Conservation (phyloP, 2,797 vertebrate species). For the Typhlichthys eigenmanni region DNA sequence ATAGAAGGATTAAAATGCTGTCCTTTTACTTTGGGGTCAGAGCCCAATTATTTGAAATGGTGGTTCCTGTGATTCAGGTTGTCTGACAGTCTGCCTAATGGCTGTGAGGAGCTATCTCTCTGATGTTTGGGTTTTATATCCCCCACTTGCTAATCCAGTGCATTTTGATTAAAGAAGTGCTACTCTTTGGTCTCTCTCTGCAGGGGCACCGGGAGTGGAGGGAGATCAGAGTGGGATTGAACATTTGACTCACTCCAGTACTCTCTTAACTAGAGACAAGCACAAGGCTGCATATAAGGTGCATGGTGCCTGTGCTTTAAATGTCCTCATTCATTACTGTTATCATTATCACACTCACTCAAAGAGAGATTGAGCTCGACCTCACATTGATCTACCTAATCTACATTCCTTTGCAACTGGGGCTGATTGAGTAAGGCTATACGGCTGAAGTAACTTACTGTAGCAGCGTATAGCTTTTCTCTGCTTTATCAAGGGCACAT, state of each 20-base stretch:
- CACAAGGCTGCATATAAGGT: conserved; percentile 15
- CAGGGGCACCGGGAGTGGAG: conserved; percentile 54
- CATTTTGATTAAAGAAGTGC: conserved; percentile 72
- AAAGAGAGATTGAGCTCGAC: conserved; percentile 39
- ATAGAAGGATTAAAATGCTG: conserved; percentile 68
- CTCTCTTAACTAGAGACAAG: conserved; percentile 54
- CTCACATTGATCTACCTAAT: conserved; percentile 29
- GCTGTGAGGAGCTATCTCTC: conserved; percentile 58
- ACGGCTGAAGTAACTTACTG: conserved; percentile 15
- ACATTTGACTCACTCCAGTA: conserved; percentile 71
- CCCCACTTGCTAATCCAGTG: conserved; percentile 67
- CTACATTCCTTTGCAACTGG: conserved; percentile 7
- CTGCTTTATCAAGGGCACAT: too few relatives aligned
- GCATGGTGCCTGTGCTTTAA: conserved; percentile 49
- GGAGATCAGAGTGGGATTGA: conserved; percentile 63
- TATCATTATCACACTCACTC: conserved; percentile 36
- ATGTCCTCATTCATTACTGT: conserved; percentile 43
- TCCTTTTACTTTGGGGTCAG: conserved; percentile 67
- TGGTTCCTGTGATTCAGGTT: conserved; percentile 57
- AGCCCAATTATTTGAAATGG: conserved; percentile 62
- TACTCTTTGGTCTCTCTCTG: conserved; percentile 74
- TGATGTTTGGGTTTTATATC: conserved; percentile 59
- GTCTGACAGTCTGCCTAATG: conserved; percentile 68
- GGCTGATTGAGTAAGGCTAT: conserved; percentile 19
- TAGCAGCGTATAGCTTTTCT: conserved; percentile 1